Conservation (phyloP, 1,140 invertebrate genomes). For the Sipha flava region DNA sequence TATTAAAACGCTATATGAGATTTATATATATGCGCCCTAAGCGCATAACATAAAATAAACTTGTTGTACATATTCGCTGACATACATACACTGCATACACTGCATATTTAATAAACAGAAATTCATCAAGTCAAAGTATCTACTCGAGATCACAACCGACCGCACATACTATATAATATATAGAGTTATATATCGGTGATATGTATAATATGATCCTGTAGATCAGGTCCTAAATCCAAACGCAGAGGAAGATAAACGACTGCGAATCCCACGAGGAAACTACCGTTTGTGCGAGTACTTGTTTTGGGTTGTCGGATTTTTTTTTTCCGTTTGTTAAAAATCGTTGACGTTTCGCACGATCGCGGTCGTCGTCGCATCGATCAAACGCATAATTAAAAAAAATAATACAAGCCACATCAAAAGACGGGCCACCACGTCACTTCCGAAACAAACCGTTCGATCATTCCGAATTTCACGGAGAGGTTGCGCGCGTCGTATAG, state of each 20-base stretch:
- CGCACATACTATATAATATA: too few species aligned
- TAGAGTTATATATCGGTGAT: too few species aligned
- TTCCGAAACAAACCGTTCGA: conserved; percentile 13
- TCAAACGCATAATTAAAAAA: conserved; percentile 6
- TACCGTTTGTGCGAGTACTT: background rate
- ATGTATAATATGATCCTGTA: background rate
- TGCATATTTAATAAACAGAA: background rate
- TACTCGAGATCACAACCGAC: background rate
- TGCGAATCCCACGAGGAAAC: background rate
- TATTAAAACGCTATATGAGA: too few species aligned
- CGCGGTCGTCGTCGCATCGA: background rate
- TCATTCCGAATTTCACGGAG: conserved; percentile 21
- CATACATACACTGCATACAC: too few species aligned
- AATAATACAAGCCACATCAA: background rate
- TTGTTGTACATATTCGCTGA: too few species aligned
- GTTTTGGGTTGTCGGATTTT: background rate
- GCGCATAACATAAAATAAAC: too few species aligned
- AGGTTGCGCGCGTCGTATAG: background rate
- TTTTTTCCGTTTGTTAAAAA: background rate
- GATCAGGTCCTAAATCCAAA: background rate
- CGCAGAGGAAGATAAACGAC: background rate
- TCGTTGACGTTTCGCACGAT: background rate
- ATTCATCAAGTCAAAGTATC: background rate
- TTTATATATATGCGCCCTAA: background rate
- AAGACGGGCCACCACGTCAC: background rate